Evolutionary conservation across 2,113 vertebrate genomes (phyloP).

Genomic region (Bubo bubo): DNA sequence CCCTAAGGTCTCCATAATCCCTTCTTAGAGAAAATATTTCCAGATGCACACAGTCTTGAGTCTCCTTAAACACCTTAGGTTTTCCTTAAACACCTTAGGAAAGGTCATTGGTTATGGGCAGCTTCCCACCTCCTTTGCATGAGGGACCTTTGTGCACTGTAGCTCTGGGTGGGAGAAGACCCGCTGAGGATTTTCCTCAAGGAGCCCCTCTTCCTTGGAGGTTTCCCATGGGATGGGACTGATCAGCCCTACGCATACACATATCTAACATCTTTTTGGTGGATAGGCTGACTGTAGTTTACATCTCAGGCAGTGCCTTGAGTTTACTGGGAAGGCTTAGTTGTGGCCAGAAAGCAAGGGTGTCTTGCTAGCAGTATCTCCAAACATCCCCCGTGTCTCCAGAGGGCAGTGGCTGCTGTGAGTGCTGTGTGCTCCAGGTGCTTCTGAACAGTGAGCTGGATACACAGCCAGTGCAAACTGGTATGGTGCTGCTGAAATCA

Average conservation of each 20-base stretch:
- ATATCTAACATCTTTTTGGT: background rate
- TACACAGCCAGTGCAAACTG: background rate
- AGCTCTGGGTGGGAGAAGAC: background rate
- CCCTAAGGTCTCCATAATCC: background rate
- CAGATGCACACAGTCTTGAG: background rate
- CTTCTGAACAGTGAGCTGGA: rapidly evolving
- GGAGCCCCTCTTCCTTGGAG: background rate
- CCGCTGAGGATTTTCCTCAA: background rate
- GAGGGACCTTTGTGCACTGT: background rate
- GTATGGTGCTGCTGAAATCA: rapidly evolving
- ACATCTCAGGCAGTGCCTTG: background rate
- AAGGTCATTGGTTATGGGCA: background rate
- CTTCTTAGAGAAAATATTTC: background rate
- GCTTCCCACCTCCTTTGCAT: background rate
- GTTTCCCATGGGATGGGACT: background rate
- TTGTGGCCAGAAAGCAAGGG: background rate
- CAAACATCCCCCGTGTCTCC: rapidly evolving
- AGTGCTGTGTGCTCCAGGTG: background rate
- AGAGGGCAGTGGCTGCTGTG: background rate
- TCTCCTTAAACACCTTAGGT: background rate
- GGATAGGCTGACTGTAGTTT: background rate
- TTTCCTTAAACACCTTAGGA: background rate
- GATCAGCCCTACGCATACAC: background rate
- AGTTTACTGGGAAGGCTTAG: background rate
- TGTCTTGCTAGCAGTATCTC: background rate